Conservation (phyloP, 1,140 invertebrate genomes). For the Meloidogyne floridensis region DNA sequence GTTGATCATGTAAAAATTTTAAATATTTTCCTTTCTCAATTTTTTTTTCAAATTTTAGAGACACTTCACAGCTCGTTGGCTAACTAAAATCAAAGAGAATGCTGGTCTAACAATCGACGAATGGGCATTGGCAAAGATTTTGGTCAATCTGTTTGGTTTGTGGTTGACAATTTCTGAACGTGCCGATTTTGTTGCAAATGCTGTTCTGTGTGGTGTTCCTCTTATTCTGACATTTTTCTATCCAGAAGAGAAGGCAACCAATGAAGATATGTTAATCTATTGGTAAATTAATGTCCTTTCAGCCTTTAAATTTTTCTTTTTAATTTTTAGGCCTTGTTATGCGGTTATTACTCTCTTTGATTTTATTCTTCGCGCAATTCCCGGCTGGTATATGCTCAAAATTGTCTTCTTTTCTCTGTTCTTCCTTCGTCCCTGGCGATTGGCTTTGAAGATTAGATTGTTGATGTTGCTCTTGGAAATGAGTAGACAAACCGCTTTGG, state of each 20-base stretch:
- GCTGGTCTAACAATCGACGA: not conserved
- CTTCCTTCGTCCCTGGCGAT: not conserved
- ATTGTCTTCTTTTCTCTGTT: not conserved
- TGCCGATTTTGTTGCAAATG: slow-evolving; percentile 6
- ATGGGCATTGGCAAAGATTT: slow-evolving; percentile 8
- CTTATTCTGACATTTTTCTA: slow-evolving; percentile 9
- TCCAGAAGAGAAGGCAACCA: slow-evolving; percentile 3
- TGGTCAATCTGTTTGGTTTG: slow-evolving; percentile 2
- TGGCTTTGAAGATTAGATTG: not conserved
- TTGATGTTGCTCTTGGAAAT: slow-evolving; percentile 3
- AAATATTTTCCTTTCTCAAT: not conserved
- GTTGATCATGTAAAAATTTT: not conserved
- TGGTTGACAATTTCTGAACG: not conserved
- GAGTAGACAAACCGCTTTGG: not conserved
- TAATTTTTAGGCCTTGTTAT: not conserved
- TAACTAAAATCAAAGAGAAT: not conserved
- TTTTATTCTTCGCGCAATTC: not conserved
- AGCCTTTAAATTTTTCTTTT: not conserved
- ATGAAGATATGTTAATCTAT: slow-evolving; percentile 5
- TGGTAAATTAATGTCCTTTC: not conserved
- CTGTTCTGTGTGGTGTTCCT: not conserved
- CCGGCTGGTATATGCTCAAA: not conserved
- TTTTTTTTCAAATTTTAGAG: not conserved
- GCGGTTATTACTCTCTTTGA: not conserved
- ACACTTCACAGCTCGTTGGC: slow-evolving; percentile 8